Conservation (phyloP, 2,113 vertebrate species). For the Scomber scombrus region DNA sequence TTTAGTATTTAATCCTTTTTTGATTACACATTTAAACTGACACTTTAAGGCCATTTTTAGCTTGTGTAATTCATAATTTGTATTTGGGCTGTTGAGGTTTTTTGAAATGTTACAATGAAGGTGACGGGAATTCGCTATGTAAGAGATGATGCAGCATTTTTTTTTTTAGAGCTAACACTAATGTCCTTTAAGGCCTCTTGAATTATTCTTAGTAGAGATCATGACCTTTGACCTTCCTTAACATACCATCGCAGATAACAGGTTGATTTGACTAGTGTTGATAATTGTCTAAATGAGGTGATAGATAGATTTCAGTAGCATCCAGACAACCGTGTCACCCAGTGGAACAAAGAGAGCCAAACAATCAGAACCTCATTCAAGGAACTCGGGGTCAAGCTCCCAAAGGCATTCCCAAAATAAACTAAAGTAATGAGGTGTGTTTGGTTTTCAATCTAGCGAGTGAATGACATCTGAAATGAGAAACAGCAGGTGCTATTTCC, state of each 20-base stretch:
- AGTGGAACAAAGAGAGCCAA: slow-evolving; percentile 22
- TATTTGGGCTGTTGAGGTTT: background rate
- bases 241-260: background rate
- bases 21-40: background rate
- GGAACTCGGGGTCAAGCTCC: slow-evolving; percentile 41
- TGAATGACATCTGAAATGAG: slow-evolving; percentile 72
- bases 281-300: slow-evolving; percentile 9
- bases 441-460: slow-evolving; percentile 41
- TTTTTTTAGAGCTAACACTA: background rate
- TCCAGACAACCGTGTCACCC: background rate
- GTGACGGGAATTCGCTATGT: background rate
- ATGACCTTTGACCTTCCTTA: slow-evolving; percentile 10
- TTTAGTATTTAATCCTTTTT: slow-evolving; percentile 1
- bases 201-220: background rate
- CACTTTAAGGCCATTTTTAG: background rate
- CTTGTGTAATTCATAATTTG: background rate
- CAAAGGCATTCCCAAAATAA: slow-evolving; percentile 52
- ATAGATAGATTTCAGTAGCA: background rate
- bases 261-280: background rate
- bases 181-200: background rate
- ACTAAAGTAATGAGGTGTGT: slow-evolving; percentile 33
- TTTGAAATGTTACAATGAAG: background rate
- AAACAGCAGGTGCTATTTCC: slow-evolving; percentile 73
- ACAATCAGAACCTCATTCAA: slow-evolving; percentile 13
- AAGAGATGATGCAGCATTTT: background rate